A percentile compares a stretch with the other conserved stretches of the same genome.
phyloP scores from a whole-genome alignment of 2,113 vertebrate species.

The Neopipo cinnamomea region DNA sequence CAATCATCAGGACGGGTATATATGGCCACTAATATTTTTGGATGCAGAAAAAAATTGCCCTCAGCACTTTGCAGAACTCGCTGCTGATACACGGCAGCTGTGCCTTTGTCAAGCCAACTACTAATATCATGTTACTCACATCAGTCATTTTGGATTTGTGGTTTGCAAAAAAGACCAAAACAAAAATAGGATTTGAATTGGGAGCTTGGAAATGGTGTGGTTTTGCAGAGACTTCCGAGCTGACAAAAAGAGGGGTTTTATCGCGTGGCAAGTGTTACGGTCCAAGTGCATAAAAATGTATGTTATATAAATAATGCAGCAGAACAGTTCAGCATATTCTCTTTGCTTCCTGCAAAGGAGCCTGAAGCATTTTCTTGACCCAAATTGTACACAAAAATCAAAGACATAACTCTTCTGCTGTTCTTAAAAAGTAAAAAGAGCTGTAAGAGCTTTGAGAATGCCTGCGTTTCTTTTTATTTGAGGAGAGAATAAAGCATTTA shows the following conservation, averaged over 20 bases:
- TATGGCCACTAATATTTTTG: conserved; percentile 41
- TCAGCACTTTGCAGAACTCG: conserved; percentile 36
- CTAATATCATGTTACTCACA: not conserved
- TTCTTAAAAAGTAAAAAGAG: not conserved
- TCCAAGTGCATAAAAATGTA: not conserved
- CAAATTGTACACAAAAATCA: conserved; percentile 37
- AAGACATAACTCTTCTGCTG: not conserved
- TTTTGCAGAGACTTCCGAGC: not conserved
- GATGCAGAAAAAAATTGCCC: not conserved
- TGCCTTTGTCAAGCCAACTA: conserved; percentile 35
- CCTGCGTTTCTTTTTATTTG: conserved; percentile 14
- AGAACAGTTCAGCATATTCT: not conserved
- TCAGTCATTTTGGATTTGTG: not conserved
- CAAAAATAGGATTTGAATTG: not conserved
- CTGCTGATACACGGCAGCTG: conserved; percentile 13
- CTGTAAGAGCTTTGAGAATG: conserved; percentile 32
- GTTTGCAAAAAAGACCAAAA: not conserved
- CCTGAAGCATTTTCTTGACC: conserved; percentile 55
- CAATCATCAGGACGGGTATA: not conserved
- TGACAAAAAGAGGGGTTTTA: not conserved
- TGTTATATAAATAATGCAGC: conserved; percentile 57
- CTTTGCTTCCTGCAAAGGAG: conserved; percentile 10
- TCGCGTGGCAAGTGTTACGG: not conserved
- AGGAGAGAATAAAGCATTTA: conserved; percentile 68
- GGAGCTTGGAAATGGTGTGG: not conserved